phyloP scores from a whole-genome alignment of 2,797 vertebrate species.

The Vultur gryphus region DNA sequence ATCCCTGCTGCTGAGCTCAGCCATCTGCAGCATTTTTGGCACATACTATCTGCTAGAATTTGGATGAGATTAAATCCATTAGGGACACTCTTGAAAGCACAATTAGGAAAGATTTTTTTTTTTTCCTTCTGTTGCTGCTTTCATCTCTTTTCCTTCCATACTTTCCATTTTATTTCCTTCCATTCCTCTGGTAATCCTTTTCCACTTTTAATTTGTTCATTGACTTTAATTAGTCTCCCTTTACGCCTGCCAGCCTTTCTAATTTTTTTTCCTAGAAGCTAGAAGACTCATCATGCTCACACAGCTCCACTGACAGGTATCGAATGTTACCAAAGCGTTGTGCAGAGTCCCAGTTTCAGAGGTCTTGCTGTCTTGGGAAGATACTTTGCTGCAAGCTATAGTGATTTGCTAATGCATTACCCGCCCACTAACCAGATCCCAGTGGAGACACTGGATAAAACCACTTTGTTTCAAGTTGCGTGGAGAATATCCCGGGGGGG shows the following conservation, averaged over 20 bases:
- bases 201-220: background rate
- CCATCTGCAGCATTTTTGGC: conserved; percentile 38
- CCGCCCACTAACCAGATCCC: background rate
- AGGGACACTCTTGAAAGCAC: background rate
- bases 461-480: background rate
- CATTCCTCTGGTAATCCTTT: background rate
- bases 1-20: background rate
- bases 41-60: background rate
- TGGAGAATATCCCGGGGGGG: background rate
- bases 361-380: background rate
- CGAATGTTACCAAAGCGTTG: accelerated
- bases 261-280: background rate
- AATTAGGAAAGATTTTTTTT: background rate
- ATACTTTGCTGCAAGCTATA: background rate
- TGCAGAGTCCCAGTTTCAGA: background rate
- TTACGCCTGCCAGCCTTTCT: background rate
- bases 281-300: background rate
- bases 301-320: background rate
- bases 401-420: background rate
- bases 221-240: background rate
- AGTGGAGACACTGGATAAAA: background rate
- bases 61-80: background rate
- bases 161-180: background rate
- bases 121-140: background rate
- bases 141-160: background rate